Conservation (phyloP, 2,113 vertebrate species). For the Salvelinus fontinalis region DNA sequence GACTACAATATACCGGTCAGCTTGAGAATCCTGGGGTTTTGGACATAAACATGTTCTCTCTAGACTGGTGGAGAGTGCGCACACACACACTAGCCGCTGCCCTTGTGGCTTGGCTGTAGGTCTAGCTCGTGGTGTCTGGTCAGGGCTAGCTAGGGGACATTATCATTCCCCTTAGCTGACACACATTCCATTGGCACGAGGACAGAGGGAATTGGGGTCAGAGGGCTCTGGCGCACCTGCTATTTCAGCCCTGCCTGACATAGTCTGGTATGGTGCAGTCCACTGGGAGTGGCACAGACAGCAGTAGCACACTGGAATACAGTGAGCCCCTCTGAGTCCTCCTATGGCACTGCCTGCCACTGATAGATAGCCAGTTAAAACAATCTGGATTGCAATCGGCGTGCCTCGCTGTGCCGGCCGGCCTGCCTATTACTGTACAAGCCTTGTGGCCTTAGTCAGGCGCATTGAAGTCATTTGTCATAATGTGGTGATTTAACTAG, state of each 20-base stretch:
- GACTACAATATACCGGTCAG: neutral
- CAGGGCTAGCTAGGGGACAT: conserved; percentile 19
- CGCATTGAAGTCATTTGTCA: conserved; percentile 21
- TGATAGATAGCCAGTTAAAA: conserved; percentile 18
- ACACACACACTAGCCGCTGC: no score
- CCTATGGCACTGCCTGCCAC: neutral
- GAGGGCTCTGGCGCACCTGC: conserved; percentile 46
- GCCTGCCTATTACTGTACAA: conserved; percentile 20
- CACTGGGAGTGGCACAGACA: neutral
- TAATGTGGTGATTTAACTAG: neutral
- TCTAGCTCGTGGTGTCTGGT: neutral
- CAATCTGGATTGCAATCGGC: conserved; percentile 24
- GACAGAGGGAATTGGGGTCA: conserved; percentile 60
- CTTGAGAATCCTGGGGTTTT: no score
- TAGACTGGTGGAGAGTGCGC: no score
- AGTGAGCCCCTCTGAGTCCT: conserved; percentile 6
- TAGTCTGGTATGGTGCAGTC: neutral
- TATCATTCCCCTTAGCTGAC: conserved; percentile 46
- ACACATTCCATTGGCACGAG: conserved; percentile 45
- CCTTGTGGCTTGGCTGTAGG: no score
- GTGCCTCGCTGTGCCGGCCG: neutral
- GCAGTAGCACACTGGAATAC: conserved; percentile 10
- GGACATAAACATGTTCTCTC: no score
- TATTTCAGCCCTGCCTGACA: conserved; percentile 26
- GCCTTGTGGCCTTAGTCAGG: conserved; percentile 2